These are phyloP conservation scores for Chiloscyllium punctatum DNA, from an alignment of 2,797 vertebrate genomes.

Conservation along the genomic window DNA sequence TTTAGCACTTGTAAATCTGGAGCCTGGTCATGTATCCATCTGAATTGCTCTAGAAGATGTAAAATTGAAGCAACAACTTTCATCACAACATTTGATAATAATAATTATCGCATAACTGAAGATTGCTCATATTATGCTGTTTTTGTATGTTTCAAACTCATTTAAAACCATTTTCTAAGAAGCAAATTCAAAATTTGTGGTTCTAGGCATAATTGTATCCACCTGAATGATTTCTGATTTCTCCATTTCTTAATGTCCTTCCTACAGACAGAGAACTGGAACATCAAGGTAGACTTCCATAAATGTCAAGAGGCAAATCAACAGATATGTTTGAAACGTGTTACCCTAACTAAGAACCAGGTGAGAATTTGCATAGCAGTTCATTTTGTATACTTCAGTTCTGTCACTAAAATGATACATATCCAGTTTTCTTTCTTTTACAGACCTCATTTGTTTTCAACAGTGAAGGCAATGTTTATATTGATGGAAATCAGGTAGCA, in stretches of 20 bases:
- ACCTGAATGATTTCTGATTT: neutral
- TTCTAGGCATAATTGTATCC: neutral
- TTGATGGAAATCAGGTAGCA: neutral
- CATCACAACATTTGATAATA: conserved; percentile 22
- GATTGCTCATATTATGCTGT: conserved; percentile 12
- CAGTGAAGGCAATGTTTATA: neutral
- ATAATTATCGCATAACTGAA: neutral
- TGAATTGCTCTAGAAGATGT: neutral
- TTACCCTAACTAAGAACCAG: neutral
- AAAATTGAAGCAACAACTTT: conserved; percentile 4
- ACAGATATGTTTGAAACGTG: neutral
- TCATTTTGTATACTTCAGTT: neutral
- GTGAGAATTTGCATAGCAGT: neutral
- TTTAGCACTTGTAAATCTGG: conserved; percentile 1
- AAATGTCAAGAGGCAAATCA: neutral
- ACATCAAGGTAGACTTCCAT: neutral
- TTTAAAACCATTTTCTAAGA: neutral
- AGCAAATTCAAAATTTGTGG: neutral
- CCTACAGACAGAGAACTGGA: neutral
- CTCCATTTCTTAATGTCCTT: neutral
- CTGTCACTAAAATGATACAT: neutral
- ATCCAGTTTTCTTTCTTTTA: neutral
- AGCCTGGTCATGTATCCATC: neutral
- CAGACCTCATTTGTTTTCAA: neutral
- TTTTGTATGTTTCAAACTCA: neutral